These are phyloP conservation scores for Odontophorus gujanensis DNA, from an alignment of 2,113 vertebrate genomes.

Conservation along the genomic window DNA sequence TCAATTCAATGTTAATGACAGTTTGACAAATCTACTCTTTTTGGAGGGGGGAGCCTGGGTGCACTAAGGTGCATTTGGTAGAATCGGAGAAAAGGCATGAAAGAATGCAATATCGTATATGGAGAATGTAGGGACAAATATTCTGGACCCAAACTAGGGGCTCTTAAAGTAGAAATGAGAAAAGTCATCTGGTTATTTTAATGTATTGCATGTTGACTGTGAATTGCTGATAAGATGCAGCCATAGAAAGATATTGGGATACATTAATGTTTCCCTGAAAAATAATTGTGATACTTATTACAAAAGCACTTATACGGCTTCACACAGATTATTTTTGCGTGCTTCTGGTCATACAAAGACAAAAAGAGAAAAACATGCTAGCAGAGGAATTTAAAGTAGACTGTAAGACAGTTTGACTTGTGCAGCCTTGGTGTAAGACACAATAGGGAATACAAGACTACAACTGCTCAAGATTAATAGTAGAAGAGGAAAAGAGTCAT, in stretches of 20 bases:
- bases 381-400: conserved; percentile 3
- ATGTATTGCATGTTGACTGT: background rate
- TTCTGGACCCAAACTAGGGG: background rate
- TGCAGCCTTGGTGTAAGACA: conserved; percentile 10
- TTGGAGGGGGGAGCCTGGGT: background rate
- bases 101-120: background rate
- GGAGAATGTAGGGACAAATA: background rate
- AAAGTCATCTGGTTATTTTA: conserved; percentile 2
- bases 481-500: background rate
- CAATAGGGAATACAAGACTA: background rate
- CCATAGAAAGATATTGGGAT: background rate
- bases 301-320: background rate
- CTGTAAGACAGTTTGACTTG: conserved; percentile 40
- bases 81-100: background rate
- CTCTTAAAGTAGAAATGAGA: background rate
- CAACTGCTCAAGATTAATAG: background rate
- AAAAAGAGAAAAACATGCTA: conserved; percentile 4
- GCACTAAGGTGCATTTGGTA: background rate
- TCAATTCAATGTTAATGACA: background rate
- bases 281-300: background rate
- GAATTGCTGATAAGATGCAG: background rate
- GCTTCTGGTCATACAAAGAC: background rate
- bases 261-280: conserved; percentile 26
- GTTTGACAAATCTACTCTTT: background rate
- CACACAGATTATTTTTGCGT: background rate